Conservation (phyloP, 2,888 invertebrate genomes). For the Eumacrocentrus americanus region DNA sequence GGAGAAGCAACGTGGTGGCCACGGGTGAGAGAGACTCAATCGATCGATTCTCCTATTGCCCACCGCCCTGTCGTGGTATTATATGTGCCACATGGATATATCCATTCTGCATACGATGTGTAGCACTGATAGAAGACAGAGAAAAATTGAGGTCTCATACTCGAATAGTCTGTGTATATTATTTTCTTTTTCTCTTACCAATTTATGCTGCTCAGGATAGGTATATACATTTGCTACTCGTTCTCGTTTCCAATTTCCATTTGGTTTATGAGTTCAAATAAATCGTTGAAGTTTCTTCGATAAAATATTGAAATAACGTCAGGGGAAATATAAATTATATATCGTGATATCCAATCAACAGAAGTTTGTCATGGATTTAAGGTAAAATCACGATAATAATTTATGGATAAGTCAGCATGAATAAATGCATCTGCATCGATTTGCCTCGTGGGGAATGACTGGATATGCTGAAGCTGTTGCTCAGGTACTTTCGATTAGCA, state of each 20-base stretch:
- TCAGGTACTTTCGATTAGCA: not conserved
- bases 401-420: not conserved
- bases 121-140: conserved; percentile 3
- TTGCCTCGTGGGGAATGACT: not conserved
- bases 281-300: too few species aligned
- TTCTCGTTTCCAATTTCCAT: too few species aligned
- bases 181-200: too few species aligned
- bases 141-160: too few species aligned
- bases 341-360: too few species aligned
- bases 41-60: conserved; percentile 25
- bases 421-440: not conserved
- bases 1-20: conserved; percentile 2
- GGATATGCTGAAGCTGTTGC: not conserved
- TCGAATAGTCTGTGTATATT: too few species aligned
- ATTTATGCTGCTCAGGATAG: too few species aligned
- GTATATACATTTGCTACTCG: too few species aligned
- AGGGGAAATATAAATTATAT: too few species aligned
- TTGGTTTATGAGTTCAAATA: too few species aligned
- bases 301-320: too few species aligned
- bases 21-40: conserved; percentile 22
- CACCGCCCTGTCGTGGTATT: conserved; percentile 21
- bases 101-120: conserved; percentile 11
- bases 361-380: not conserved
- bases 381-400: not conserved
- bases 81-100: conserved; percentile 26